A percentile compares a stretch with the other conserved stretches of the same genome.
Evolutionary conservation across 1,140 invertebrate genomes (phyloP).

Genomic region (Drosophila murphyi): DNA sequence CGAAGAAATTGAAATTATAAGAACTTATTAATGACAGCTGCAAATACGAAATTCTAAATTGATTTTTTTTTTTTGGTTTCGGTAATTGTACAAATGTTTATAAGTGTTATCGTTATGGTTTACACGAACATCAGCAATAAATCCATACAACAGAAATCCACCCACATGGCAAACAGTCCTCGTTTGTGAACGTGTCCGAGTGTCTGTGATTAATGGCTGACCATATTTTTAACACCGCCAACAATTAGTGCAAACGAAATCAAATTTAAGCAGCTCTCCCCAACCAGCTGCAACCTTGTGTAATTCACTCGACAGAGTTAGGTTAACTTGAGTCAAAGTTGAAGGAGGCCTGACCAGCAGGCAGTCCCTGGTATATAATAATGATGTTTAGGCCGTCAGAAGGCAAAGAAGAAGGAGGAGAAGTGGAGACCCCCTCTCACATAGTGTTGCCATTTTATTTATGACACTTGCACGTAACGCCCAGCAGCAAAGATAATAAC

Average conservation of each 20-base stretch:
- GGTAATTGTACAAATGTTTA: constrained; percentile 60
- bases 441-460: constrained; percentile 78
- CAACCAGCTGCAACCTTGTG: constrained; percentile 35
- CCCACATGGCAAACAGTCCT: neutral
- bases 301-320: constrained; percentile 35
- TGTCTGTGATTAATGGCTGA: constrained; percentile 68
- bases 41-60: constrained; percentile 16
- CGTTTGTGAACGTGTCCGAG: constrained; percentile 21
- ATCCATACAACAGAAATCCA: constrained; percentile 19
- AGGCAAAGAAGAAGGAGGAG: neutral
- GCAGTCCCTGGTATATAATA: constrained; percentile 51
- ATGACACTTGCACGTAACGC: constrained; percentile 77
- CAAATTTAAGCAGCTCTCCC: constrained; percentile 63
- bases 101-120: constrained; percentile 68
- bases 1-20: neutral
- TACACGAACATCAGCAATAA: constrained; percentile 59
- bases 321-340: neutral
- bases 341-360: constrained; percentile 15
- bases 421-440: constrained; percentile 7
- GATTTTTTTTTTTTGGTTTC: neutral
- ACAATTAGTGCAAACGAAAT: constrained; percentile 76
- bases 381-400: constrained; percentile 63
- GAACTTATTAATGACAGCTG: constrained; percentile 12
- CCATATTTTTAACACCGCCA: constrained; percentile 70
- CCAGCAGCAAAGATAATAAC: constrained; percentile 77